Conservation (phyloP, 2,113 vertebrate genomes). For the Pachypanchax playfairii region DNA sequence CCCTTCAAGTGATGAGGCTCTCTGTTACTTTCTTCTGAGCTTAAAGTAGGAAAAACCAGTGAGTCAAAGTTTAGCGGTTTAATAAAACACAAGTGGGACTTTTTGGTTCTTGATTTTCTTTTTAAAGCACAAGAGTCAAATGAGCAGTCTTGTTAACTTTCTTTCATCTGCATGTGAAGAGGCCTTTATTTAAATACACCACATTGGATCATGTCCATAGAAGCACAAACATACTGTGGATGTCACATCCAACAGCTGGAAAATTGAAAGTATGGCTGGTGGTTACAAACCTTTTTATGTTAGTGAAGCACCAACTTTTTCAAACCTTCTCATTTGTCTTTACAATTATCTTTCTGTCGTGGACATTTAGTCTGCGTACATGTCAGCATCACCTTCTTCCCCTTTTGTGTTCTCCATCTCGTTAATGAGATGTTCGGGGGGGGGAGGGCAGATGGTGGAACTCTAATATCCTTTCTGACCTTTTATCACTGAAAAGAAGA, state of each 20-base stretch:
- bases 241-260: constrained; percentile 24
- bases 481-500: constrained; percentile 49
- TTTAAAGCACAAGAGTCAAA: constrained; percentile 17
- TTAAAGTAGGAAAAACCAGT: constrained; percentile 54
- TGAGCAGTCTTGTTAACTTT: constrained; percentile 12
- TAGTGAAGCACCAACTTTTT: constrained; percentile 29
- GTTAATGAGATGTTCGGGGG: constrained; percentile 69
- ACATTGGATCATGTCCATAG: constrained; percentile 22
- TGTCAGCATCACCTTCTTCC: constrained; percentile 32
- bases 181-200: constrained; percentile 54
- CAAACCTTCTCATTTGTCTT: constrained; percentile 1
- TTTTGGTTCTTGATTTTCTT: constrained; percentile 16
- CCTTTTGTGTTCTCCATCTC: constrained; percentile 60
- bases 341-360: constrained; percentile 31
- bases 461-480: constrained; percentile 72
- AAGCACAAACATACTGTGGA: background rate
- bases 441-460: constrained; percentile 70
- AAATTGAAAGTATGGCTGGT: constrained; percentile 14
- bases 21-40: constrained; percentile 40
- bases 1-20: constrained; percentile 43
- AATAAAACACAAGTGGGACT: constrained; percentile 9
- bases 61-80: constrained; percentile 25
- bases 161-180: constrained; percentile 6
- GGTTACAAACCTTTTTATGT: constrained; percentile 29
- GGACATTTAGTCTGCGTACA: constrained; percentile 48